Evolutionary conservation across 2,113 vertebrate species (phyloP).

Genomic region (Rhombomys opimus): DNA sequence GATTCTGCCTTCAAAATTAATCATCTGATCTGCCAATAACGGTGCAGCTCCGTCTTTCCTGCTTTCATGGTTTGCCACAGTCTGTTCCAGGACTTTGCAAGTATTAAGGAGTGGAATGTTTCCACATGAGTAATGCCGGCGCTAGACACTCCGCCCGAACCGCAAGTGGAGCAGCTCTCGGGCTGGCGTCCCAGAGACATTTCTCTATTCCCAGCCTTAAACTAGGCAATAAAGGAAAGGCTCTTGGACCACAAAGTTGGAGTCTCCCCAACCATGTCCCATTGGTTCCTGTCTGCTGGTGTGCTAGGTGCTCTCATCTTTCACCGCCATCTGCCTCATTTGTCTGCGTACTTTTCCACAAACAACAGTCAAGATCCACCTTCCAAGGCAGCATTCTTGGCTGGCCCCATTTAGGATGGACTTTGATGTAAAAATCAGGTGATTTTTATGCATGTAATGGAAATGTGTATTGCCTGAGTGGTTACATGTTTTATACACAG

Average conservation of each 20-base stretch:
- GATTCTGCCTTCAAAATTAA: conserved; percentile 82
- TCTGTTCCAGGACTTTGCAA: conserved; percentile 78
- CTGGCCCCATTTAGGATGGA: not conserved
- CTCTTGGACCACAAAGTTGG: conserved; percentile 43
- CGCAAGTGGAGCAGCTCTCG: conserved; percentile 67
- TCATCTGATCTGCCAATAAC: conserved; percentile 82
- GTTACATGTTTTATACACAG: not conserved
- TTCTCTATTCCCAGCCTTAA: conserved; percentile 65
- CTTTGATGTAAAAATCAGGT: conserved; percentile 5
- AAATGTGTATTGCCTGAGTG: not conserved
- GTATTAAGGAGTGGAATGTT: conserved; percentile 81
- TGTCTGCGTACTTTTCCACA: not conserved
- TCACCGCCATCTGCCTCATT: not conserved
- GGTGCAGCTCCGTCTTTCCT: conserved; percentile 59
- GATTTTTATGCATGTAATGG: not conserved
- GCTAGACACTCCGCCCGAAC: conserved; percentile 81
- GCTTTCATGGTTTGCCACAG: conserved; percentile 83
- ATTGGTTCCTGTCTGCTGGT: conserved; percentile 9
- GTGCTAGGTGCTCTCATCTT: conserved; percentile 18
- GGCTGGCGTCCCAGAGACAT: conserved; percentile 24
- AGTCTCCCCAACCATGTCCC: not conserved
- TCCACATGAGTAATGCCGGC: conserved; percentile 87
- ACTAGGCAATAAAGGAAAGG: conserved; percentile 40
- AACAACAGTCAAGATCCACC: not conserved
- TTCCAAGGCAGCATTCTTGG: not conserved